Evolutionary conservation across 2,888 invertebrate genomes (phyloP), one percentile per base, ranked within the genome.

Genomic region (Electrophaes corylata): DNA sequence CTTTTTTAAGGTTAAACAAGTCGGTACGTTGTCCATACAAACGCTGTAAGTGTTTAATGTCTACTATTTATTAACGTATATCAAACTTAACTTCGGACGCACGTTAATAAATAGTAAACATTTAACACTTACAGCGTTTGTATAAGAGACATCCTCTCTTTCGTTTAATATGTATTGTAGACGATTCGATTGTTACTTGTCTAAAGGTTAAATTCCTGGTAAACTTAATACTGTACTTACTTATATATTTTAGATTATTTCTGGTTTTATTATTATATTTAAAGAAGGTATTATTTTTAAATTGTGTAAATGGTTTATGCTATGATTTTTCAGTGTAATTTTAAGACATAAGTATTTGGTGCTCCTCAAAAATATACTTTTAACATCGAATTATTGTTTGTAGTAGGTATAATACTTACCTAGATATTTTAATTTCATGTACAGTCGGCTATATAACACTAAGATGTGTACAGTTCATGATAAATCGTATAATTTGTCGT

Each of bases 271-370:
- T 26, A 29, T 12, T 3, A 40, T 11, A 18, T 37, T 31, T 5
- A 18, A 26, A 44, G 18, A 48, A 41, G 41, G 40, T 51, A 47
- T 52, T 47, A 35, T n/a, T n/a, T n/a, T n/a, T 23, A 47, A 56
- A 26, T 45, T 41, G 43, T 57, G 33, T 50, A 1, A 45, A 48
- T 18, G 18, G 10, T 12, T 14, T 11, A 37, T 12, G 12, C 16
- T 16, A 43, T 33, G 5, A 46, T 41, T 31, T 20, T 37, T 14
- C 48, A 19, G 31, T 53, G 39, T 53, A 49, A 33, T 58, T 49
- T 49, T 58, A 53, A 57, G 57, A 29, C 10, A 19, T 26, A 41
- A 33, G 18, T 49, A 44, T 43, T 44, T 58, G 53, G 48, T 58
- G 53, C 53, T 58, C 29, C 48, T 47, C 29, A 23, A 41, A 46